These are phyloP conservation scores for Heliothis subflexa DNA, from an alignment of 1,140 invertebrate genomes.

Conservation along the genomic window DNA sequence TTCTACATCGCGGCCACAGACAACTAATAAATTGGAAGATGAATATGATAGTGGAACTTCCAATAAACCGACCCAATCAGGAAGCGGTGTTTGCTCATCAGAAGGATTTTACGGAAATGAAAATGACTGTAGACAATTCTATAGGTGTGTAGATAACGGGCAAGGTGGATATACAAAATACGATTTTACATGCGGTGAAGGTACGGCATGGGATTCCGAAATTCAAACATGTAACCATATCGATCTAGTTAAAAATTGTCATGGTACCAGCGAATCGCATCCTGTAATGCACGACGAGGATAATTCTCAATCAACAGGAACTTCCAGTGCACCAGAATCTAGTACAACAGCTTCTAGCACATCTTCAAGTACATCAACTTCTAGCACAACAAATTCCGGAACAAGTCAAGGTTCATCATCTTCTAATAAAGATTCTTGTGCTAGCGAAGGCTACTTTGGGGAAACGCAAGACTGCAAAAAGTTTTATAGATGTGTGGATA, in stretches of 20 bases:
- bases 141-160: slow-evolving; percentile 89
- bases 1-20: not conserved
- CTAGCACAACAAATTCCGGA: slow-evolving; percentile 51
- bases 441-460: slow-evolving; percentile 88
- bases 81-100: slow-evolving; percentile 60
- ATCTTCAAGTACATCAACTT: slow-evolving; percentile 55
- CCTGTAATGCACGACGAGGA: slow-evolving; percentile 56
- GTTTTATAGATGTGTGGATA: slow-evolving; percentile 91
- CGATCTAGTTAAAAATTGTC: slow-evolving; percentile 29
- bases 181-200: slow-evolving; percentile 87
- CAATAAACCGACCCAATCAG: not conserved
- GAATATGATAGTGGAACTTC: slow-evolving; percentile 46
- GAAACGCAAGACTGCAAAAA: slow-evolving; percentile 89
- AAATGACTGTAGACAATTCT: slow-evolving; percentile 89
- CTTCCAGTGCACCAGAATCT: slow-evolving; percentile 40
- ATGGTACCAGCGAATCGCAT: slow-evolving; percentile 25
- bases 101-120: slow-evolving; percentile 89
- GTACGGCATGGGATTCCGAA: slow-evolving; percentile 87
- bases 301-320: slow-evolving; percentile 49
- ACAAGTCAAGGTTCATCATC: slow-evolving; percentile 34
- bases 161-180: slow-evolving; percentile 86
- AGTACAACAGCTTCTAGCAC: slow-evolving; percentile 33
- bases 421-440: slow-evolving; percentile 62
- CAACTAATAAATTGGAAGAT: slow-evolving; percentile 46
- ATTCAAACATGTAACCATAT: slow-evolving; percentile 82